phyloP scores from a whole-genome alignment of 2,888 invertebrate species.

The Drosophila paramelanica region DNA sequence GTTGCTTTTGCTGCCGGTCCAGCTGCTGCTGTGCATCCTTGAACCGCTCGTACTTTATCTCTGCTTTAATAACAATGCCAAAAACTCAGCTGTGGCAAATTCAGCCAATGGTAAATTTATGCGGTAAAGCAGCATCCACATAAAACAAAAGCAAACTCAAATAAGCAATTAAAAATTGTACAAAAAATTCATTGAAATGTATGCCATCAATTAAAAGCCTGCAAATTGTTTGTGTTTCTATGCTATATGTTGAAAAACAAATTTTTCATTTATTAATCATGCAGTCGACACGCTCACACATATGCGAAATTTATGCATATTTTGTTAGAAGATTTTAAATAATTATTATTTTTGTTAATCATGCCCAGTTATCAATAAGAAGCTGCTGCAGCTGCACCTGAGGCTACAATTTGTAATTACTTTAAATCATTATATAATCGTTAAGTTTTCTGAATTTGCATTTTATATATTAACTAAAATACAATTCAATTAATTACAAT shows the following conservation, averaged over 20 bases:
- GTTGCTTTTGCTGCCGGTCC: conserved; percentile 20
- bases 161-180: conserved; percentile 33
- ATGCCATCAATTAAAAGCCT: conserved; percentile 41
- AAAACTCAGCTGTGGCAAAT: conserved; percentile 43
- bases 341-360: conserved; percentile 34
- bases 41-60: conserved; percentile 56
- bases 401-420: conserved; percentile 32
- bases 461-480: conserved; percentile 13
- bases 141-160: conserved; percentile 1
- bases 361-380: conserved; percentile 20
- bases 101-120: conserved; percentile 58
- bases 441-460: conserved; percentile 27
- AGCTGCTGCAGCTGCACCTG: conserved; percentile 1
- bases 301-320: conserved; percentile 38
- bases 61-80: conserved; percentile 66
- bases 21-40: conserved; percentile 55
- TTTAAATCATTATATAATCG: conserved; percentile 27
- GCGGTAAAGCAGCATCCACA: conserved; percentile 16
- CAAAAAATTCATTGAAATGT: conserved; percentile 37
- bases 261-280: conserved; percentile 46
- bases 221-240: conserved; percentile 30
- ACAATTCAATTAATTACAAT: conserved; percentile 7
- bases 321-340: conserved; percentile 52
- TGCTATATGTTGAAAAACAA: conserved; percentile 30
- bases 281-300: conserved; percentile 9